phyloP scores from a whole-genome alignment of 1,140 invertebrate genomes.

The Drosophila punjabiensis region DNA sequence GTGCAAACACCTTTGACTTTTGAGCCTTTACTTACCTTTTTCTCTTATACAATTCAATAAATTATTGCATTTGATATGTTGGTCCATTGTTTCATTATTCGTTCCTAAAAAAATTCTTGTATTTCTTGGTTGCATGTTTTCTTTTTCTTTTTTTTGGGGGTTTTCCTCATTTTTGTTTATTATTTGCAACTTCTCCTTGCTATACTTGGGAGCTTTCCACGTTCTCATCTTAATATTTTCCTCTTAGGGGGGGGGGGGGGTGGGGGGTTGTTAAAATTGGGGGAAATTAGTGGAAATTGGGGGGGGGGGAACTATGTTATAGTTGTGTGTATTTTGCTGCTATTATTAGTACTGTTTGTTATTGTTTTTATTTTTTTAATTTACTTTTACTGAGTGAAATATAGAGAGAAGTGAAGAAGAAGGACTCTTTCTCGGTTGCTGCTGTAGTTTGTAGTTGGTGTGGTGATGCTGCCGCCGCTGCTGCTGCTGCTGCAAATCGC shows the following conservation, averaged over 20 bases:
- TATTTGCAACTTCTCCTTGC: slow-evolving; percentile 31
- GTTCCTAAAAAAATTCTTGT: slow-evolving; percentile 83
- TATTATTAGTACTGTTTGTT: slow-evolving; percentile 41
- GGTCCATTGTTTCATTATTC: slow-evolving; percentile 84
- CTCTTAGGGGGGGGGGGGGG: too few species aligned
- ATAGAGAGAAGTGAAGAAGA: slow-evolving; percentile 42
- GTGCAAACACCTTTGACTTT: background rate
- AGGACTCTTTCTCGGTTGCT: slow-evolving; percentile 28
- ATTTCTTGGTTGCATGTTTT: slow-evolving; percentile 49
- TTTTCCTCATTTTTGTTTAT: slow-evolving; percentile 9
- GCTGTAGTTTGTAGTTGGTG: slow-evolving; percentile 20
- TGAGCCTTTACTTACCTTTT: slow-evolving; percentile 63
- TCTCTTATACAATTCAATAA: slow-evolving; percentile 79
- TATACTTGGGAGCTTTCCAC: slow-evolving; percentile 19
- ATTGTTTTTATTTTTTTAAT: slow-evolving; percentile 5
- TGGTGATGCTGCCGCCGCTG: slow-evolving; percentile 38
- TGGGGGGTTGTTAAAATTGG: background rate
- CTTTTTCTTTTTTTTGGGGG: slow-evolving; percentile 1
- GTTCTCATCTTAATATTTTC: background rate
- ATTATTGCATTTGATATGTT: slow-evolving; percentile 85
- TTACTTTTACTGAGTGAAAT: slow-evolving; percentile 47
- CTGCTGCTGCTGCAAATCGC: slow-evolving; percentile 28
- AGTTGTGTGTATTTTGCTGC: slow-evolving; percentile 43
- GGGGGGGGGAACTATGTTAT: slow-evolving; percentile 15
- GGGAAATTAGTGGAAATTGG: slow-evolving; percentile 12